Conservation (phyloP, 2,113 vertebrate genomes). For the Percina caprodes region DNA sequence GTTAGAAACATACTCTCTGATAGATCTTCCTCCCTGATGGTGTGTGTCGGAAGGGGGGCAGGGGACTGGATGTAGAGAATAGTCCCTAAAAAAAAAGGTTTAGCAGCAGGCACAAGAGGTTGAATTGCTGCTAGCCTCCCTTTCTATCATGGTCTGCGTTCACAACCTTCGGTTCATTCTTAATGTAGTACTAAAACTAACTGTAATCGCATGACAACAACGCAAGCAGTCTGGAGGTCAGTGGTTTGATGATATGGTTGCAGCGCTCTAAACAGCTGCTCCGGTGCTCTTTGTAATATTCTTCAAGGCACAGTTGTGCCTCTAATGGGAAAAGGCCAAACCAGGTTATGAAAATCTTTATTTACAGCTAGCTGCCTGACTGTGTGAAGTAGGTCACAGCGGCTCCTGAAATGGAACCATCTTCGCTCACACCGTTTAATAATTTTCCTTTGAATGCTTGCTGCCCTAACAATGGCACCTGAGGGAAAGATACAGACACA, state of each 20-base stretch:
- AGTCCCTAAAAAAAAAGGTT: constrained; percentile 21
- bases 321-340: constrained; percentile 82
- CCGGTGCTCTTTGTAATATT: constrained; percentile 71
- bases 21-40: constrained; percentile 8
- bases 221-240: constrained; percentile 62
- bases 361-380: constrained; percentile 78
- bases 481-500: constrained; percentile 65
- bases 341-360: constrained; percentile 80
- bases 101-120: constrained; percentile 17
- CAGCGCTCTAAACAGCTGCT: constrained; percentile 62
- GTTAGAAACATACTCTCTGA: constrained; percentile 34
- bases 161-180: constrained; percentile 22
- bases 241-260: constrained; percentile 62
- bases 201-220: constrained; percentile 60
- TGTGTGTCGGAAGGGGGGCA: constrained; percentile 19
- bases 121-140: constrained; percentile 1
- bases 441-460: constrained; percentile 65
- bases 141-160: constrained; percentile 19
- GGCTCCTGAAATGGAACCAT: constrained; percentile 75
- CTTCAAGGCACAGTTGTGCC: constrained; percentile 74
- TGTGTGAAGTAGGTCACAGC: constrained; percentile 81
- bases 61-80: constrained; percentile 11
- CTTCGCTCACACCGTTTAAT: constrained; percentile 70
- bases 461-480: constrained; percentile 54
- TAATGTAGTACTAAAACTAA: constrained; percentile 51